Evolutionary conservation across 2,888 invertebrate species (phyloP).

Genomic region (Baccha elongata): DNA sequence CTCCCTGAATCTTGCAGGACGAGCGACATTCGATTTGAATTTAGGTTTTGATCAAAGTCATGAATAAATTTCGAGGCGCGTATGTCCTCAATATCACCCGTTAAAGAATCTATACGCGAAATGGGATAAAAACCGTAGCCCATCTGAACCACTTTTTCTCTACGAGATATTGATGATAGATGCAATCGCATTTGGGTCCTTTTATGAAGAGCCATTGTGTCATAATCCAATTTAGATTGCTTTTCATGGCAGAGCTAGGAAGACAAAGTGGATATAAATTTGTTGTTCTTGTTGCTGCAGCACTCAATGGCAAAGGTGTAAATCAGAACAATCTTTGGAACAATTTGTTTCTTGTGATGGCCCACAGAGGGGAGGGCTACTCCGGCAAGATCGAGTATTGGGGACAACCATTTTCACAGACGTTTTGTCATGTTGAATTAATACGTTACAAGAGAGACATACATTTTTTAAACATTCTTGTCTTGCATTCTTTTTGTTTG

Average conservation of each 20-base stretch:
- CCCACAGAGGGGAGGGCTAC: background rate
- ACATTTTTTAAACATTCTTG: conserved; percentile 20
- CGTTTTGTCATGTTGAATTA: conserved; percentile 64
- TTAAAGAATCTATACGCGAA: conserved; percentile 33
- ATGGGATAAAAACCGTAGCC: conserved; percentile 16
- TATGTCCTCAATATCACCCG: conserved; percentile 30
- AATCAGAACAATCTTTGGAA: conserved; percentile 23
- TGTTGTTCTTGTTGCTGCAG: conserved; percentile 13
- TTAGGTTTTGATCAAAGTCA: conserved; percentile 61
- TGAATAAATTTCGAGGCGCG: conserved; percentile 58
- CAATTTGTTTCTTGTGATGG: conserved; percentile 28
- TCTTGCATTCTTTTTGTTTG: conserved; percentile 17
- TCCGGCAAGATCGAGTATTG: conserved; percentile 11
- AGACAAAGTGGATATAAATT: conserved; percentile 35
- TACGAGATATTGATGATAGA: conserved; percentile 52
- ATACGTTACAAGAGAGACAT: conserved; percentile 58
- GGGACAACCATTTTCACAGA: conserved; percentile 29
- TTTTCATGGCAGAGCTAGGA: conserved; percentile 2
- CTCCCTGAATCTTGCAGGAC: conserved; percentile 12
- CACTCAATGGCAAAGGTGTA: conserved; percentile 25
- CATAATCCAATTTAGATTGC: conserved; percentile 58
- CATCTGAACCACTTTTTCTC: background rate
- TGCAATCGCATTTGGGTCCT: conserved; percentile 60
- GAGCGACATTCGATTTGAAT: conserved; percentile 11
- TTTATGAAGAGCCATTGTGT: conserved; percentile 36